These are phyloP conservation scores for Schizopygopsis malacanthus DNA, from an alignment of 2,797 vertebrate genomes.

Conservation along the genomic window DNA sequence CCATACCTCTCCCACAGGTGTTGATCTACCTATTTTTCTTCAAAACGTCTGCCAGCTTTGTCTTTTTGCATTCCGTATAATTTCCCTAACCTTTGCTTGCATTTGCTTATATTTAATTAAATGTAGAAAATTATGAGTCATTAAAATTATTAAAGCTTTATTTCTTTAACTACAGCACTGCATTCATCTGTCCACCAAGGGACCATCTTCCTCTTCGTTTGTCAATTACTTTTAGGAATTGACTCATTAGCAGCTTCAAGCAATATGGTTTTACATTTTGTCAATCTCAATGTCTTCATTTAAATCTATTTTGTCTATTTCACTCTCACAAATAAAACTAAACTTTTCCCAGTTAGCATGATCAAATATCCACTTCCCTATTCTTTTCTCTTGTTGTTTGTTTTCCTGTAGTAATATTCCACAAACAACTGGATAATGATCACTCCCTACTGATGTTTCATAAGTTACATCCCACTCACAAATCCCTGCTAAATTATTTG, in stretches of 20 bases:
- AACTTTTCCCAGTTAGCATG: neutral
- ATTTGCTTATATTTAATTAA: slow-evolving; percentile 1
- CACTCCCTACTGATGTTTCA: slow-evolving; percentile 1
- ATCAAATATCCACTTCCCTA: neutral
- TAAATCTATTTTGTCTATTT: slow-evolving; percentile 9
- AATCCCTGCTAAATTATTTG: slow-evolving; percentile 1
- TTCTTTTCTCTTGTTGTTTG: neutral
- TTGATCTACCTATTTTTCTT: neutral
- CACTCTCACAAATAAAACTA: neutral
- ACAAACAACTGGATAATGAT: slow-evolving; percentile 17
- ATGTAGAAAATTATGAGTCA: neutral
- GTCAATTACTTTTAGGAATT: slow-evolving; percentile 12
- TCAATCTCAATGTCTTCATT: slow-evolving; percentile 27
- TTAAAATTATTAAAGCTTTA: neutral
- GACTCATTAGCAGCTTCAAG: neutral
- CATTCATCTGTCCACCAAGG: slow-evolving; percentile 32
- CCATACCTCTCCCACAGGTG: too few relatives aligned
- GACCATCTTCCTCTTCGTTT: slow-evolving; percentile 5
- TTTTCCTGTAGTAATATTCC: neutral
- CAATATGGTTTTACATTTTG: neutral
- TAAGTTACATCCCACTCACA: neutral
- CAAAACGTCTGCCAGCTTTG: neutral
- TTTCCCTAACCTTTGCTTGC: neutral
- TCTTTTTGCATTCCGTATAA: neutral
- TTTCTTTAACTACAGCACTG: slow-evolving; percentile 16